Conservation (phyloP, 2,888 invertebrate species). For the Apodemia mormo region DNA sequence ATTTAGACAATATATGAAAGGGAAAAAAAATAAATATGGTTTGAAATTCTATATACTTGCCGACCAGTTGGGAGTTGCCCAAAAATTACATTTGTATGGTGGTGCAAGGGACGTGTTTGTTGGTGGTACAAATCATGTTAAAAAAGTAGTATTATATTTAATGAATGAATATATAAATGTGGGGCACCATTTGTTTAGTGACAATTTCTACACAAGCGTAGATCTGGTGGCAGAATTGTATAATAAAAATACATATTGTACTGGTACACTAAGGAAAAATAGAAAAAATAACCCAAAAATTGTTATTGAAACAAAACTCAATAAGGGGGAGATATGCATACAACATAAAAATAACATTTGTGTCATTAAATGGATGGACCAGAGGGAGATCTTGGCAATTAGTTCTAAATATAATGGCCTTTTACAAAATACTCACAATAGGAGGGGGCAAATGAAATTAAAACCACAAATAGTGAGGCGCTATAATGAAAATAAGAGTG, state of each 20-base stretch:
- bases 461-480: slow-evolving; percentile 19
- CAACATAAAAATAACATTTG: slow-evolving; percentile 32
- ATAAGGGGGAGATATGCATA: slow-evolving; percentile 32
- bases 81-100: slow-evolving; percentile 34
- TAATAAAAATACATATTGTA: slow-evolving; percentile 34
- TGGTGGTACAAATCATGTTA: slow-evolving; percentile 35
- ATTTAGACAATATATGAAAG: slow-evolving; percentile 36
- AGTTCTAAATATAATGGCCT: slow-evolving; percentile 41
- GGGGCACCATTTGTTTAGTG: slow-evolving; percentile 37
- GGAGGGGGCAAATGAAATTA: slow-evolving; percentile 24
- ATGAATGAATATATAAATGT: slow-evolving; percentile 30
- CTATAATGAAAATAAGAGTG: slow-evolving; percentile 33
- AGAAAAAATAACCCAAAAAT: slow-evolving; percentile 33
- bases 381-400: slow-evolving; percentile 43
- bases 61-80: slow-evolving; percentile 34
- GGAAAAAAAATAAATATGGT: slow-evolving; percentile 36
- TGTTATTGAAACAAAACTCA: slow-evolving; percentile 28
- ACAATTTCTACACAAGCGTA: slow-evolving; percentile 37
- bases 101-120: slow-evolving; percentile 33
- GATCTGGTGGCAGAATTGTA: slow-evolving; percentile 33
- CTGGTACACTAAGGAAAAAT: slow-evolving; percentile 34
- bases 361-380: slow-evolving; percentile 34
- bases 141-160: slow-evolving; percentile 35
- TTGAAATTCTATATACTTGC: slow-evolving; percentile 36
- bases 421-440: slow-evolving; percentile 34